A percentile compares a stretch with the other conserved stretches of the same genome.
phyloP scores from a whole-genome alignment of 2,888 invertebrate genomes.

The Mesorhabditis belari region DNA sequence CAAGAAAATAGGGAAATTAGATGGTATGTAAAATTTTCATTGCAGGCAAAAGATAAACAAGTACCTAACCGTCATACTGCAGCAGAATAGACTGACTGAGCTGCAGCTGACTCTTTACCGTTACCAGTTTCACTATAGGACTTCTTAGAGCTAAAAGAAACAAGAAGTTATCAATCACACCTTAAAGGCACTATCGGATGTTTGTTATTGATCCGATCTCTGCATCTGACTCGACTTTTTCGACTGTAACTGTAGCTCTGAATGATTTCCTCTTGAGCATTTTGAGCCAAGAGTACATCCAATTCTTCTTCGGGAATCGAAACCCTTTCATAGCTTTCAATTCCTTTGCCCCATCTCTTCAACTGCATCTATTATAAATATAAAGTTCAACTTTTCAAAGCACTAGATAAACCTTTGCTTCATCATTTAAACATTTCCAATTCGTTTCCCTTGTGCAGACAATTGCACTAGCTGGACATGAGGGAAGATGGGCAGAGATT shows the following conservation, averaged over 20 bases:
- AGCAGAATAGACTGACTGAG: no score
- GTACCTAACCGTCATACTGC: no score
- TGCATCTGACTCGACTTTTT: slow-evolving; percentile 11
- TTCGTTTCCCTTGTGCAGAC: slow-evolving; percentile 21
- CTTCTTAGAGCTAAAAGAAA: not conserved
- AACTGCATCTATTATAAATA: not conserved
- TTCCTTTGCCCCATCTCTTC: not conserved
- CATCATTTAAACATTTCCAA: not conserved
- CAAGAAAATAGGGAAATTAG: no score
- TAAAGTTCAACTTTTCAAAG: not conserved
- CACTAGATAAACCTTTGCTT: not conserved
- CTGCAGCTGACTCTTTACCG: no score
- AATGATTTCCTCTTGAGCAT: slow-evolving; percentile 11
- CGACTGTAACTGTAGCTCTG: slow-evolving; percentile 18
- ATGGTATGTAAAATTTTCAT: no score
- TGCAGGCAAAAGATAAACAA: no score
- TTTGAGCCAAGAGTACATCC: not conserved
- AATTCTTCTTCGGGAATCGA: not conserved
- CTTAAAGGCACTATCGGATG: slow-evolving; percentile 23
- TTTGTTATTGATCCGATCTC: slow-evolving; percentile 18
- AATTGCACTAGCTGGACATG: slow-evolving; percentile 19
- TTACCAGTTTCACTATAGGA: no score
- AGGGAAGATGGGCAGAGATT: slow-evolving; percentile 8
- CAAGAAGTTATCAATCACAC: not conserved
- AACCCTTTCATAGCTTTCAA: not conserved